Evolutionary conservation across 2,797 vertebrate genomes (phyloP).

Genomic region (Setipinna tenuifilis): DNA sequence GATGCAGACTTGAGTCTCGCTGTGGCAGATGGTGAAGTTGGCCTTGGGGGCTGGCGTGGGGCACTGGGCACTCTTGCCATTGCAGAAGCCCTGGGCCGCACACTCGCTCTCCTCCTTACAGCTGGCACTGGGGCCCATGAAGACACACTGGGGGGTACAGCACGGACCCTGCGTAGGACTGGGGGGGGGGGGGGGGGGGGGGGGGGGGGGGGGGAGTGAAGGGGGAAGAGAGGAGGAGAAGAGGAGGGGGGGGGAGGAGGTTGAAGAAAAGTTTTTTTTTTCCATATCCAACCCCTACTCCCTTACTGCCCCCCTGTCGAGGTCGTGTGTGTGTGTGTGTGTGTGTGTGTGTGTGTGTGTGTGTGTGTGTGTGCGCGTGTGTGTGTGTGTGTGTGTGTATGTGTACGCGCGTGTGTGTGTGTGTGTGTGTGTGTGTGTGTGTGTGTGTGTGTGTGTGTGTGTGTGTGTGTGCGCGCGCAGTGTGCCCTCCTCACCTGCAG

Average conservation of each 20-base stretch:
- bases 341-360: too few relatives aligned
- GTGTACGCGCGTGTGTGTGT: too few relatives aligned
- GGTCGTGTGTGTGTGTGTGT: too few relatives aligned
- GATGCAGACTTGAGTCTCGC: too few relatives aligned
- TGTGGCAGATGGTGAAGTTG: conserved; percentile 77
- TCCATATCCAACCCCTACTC: too few relatives aligned
- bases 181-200: conserved; percentile 25
- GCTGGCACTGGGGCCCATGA: conserved; percentile 66
- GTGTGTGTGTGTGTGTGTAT: too few relatives aligned
- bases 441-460: too few relatives aligned
- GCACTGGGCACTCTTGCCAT: conserved; percentile 80
- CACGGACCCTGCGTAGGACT: conserved; percentile 97
- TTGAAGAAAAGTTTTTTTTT: too few relatives aligned
- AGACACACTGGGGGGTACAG: conserved; percentile 80
- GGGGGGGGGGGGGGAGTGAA: background rate
- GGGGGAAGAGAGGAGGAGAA: background rate
- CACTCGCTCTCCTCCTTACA: conserved; percentile 90
- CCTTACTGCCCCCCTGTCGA: too few relatives aligned
- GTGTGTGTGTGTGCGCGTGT: too few relatives aligned
- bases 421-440: too few relatives aligned
- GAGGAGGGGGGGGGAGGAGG: background rate
- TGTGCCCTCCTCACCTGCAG: conserved; percentile 82
- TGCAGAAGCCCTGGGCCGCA: conserved; percentile 82
- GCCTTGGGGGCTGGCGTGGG: conserved; percentile 83
- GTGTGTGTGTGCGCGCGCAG: too few relatives aligned